phyloP scores from a whole-genome alignment of 2,888 invertebrate genomes.

The Polydrusus cervinus region DNA sequence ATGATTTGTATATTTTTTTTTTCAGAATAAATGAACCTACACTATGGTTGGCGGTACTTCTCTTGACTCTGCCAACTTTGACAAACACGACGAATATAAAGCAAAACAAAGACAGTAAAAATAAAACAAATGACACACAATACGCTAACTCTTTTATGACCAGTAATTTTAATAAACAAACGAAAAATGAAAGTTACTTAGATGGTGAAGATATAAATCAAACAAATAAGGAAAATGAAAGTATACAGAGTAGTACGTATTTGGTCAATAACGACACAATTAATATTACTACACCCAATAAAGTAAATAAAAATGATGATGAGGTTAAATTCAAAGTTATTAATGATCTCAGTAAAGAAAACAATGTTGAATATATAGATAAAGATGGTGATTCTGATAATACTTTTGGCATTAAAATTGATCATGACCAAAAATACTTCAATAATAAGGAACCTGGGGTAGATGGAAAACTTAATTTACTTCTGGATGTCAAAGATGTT shows the following conservation, averaged over 20 bases:
- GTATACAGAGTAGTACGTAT: conserved; percentile 19
- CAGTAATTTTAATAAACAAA: conserved; percentile 38
- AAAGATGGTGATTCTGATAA: background rate
- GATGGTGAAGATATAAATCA: conserved; percentile 15
- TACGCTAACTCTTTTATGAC: conserved; percentile 46
- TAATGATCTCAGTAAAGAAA: background rate
- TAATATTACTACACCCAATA: background rate
- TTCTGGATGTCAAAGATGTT: background rate
- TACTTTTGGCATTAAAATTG: background rate
- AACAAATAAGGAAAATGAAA: conserved; percentile 54
- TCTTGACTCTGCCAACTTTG: conserved; percentile 20
- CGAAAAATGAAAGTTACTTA: conserved; percentile 44
- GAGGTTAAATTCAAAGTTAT: background rate
- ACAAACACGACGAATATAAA: conserved; percentile 2
- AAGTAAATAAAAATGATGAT: background rate
- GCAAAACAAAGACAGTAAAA: background rate
- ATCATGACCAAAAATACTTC: background rate
- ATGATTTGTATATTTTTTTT: too few species aligned
- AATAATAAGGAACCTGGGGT: background rate
- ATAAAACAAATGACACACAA: conserved; percentile 4
- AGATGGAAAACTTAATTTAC: background rate
- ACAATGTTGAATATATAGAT: background rate
- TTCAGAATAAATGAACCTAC: conserved; percentile 26
- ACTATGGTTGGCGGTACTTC: conserved; percentile 32
- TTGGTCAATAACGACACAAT: background rate